Evolutionary conservation across 2,888 invertebrate species (phyloP), one percentile per base, ranked within the genome.

Genomic region (Trypoxylon attenuatum): DNA sequence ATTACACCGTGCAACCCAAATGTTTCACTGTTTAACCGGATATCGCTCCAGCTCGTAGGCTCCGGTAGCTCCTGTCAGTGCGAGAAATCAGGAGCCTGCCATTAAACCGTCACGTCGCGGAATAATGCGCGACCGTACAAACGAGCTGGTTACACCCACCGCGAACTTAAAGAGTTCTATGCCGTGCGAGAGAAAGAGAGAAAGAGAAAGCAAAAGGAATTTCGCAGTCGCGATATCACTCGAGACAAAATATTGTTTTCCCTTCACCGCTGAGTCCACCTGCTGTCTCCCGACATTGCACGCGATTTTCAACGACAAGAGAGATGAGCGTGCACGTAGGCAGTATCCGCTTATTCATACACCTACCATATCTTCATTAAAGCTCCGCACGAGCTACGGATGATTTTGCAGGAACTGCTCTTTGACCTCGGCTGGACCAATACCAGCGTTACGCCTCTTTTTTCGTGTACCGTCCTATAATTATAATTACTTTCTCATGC

Each of bases 151-250:
- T 74, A 71, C 73, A 74, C 71, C 71, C 74, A 73, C 64, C 68
- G 62, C 57, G 47, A 56, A 62, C 61, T 66, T 72, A 62, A 72
- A 62, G 46, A 56, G 58, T 52, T 42, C 62, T 57, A 25, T 41
- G 49, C n/a, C n/a, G n/a, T 27, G 27, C 27, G 8, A 27, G 27
- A 27, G 27, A 8, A 2, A 2, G 33, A 10, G 33, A 50, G n/a
- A 46, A 60, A 72, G 74, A 74, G 74, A 74, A 74, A 74, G 74
- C 76, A 74, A 74, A 72, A 74, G 76, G 74, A 74, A 73, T 73
- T 76, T 76, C 76, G 66, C 59, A 69, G 69, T 63, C 59, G 61
- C 76, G 74, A 74, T 72, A 76, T 74, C 69, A 69, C 66, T 69
- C 62, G 65, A n/a, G n/a, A 66, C 66, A 57, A 41, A 66, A 71